phyloP scores from a whole-genome alignment of 2,113 vertebrate genomes.

The Himantopus leucocephalus region DNA sequence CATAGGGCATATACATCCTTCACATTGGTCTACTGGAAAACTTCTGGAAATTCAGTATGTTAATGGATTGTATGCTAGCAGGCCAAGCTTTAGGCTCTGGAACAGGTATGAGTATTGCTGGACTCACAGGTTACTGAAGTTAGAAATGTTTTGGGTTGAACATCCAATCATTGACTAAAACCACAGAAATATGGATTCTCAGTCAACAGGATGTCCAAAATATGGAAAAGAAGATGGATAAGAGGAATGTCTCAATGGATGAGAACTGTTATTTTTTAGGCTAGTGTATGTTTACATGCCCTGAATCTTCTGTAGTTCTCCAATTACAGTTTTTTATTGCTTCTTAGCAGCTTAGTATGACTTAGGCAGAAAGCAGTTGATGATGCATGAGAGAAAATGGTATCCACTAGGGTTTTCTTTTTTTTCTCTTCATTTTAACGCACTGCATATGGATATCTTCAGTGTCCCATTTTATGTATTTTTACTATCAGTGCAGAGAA shows the following conservation, averaged over 20 bases:
- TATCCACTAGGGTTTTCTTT: background rate
- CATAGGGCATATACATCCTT: background rate
- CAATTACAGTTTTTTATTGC: slow-evolving; percentile 24
- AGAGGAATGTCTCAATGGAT: background rate
- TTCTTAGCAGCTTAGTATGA: background rate
- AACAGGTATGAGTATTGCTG: background rate
- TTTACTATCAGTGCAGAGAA: slow-evolving; percentile 51
- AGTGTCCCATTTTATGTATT: slow-evolving; percentile 42
- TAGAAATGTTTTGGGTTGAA: background rate
- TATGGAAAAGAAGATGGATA: background rate
- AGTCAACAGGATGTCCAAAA: background rate
- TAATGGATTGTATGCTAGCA: background rate
- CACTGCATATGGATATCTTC: slow-evolving; percentile 4
- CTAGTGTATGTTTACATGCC: background rate
- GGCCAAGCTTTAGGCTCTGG: background rate
- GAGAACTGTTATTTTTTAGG: background rate
- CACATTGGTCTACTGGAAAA: background rate
- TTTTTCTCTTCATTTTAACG: background rate
- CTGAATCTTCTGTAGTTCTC: background rate
- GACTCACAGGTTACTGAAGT: background rate
- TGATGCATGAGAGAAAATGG: slow-evolving; percentile 18
- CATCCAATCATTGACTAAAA: background rate
- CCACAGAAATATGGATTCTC: background rate
- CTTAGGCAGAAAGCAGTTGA: slow-evolving; percentile 7
- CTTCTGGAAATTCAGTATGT: background rate